Percentiles rank a stretch among this genome's conserved stretches.
Conservation (phyloP, 2,888 invertebrate species). For the Phania funesta region DNA sequence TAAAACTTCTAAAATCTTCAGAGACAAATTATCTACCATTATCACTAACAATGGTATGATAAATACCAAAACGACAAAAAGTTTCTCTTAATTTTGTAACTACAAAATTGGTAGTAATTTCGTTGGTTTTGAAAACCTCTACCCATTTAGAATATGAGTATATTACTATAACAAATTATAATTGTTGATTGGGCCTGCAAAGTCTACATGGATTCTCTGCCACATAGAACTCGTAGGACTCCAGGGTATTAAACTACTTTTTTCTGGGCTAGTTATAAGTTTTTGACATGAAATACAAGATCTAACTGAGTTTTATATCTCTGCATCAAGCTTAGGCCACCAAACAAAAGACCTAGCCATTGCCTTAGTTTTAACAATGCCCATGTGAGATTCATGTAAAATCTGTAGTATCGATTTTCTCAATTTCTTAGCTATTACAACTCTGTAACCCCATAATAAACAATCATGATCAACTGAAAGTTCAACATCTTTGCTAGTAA, state of each 20-base stretch:
- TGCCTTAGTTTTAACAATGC: conserved; percentile 61
- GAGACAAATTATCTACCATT: conserved; percentile 58
- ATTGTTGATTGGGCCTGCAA: conserved; percentile 1
- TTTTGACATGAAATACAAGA: conserved; percentile 56
- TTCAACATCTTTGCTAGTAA: not conserved
- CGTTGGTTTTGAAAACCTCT: no score
- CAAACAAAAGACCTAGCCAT: conserved; percentile 47
- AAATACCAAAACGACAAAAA: no score
- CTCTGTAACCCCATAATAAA: conserved; percentile 38
- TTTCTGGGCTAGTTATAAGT: conserved; percentile 55
- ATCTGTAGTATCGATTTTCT: not conserved
- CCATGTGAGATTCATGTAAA: conserved; percentile 48
- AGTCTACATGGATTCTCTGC: conserved; percentile 30
- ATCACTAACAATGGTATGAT: conserved; percentile 37
- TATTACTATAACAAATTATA: not conserved
- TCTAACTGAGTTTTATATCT: conserved; percentile 45
- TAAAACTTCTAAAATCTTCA: conserved; percentile 42
- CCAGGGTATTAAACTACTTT: conserved; percentile 48
- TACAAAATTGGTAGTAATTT: no score
- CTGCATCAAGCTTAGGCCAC: conserved; percentile 56
- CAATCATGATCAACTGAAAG: conserved; percentile 12
- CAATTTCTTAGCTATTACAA: conserved; percentile 35
- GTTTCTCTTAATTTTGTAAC: no score
- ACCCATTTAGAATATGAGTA: no score
- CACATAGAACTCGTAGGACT: conserved; percentile 45